Percentiles rank a stretch among this genome's conserved stretches.
phyloP scores from a whole-genome alignment of 2,797 vertebrate genomes.

The Sphenopsis melanotis region DNA sequence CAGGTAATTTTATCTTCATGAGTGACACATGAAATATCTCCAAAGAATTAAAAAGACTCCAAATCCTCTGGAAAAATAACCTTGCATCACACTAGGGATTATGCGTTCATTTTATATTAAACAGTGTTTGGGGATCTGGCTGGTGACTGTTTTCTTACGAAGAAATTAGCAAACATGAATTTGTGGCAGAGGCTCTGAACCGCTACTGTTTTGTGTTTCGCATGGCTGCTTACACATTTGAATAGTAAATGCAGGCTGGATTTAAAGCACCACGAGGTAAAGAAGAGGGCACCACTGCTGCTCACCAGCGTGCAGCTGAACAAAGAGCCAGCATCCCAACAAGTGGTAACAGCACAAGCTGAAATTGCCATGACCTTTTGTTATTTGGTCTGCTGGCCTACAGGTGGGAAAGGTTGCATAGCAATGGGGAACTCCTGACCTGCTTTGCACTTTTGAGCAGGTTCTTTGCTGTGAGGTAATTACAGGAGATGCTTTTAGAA shows the following conservation, averaged over 20 bases:
- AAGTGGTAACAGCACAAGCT: neutral
- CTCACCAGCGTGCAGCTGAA: neutral
- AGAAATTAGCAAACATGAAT: neutral
- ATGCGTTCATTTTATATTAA: neutral
- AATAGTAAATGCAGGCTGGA: neutral
- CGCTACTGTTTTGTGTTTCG: neutral
- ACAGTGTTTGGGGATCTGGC: neutral
- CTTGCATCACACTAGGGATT: neutral
- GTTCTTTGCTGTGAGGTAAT: neutral
- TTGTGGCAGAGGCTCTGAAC: neutral
- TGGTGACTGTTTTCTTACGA: neutral
- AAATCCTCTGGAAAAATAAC: neutral
- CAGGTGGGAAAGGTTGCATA: neutral
- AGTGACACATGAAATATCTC: neutral
- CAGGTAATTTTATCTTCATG: neutral
- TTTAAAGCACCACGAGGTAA: neutral
- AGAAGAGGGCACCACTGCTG: neutral
- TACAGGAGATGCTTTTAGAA: neutral
- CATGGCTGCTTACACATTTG: neutral
- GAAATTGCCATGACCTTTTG: neutral
- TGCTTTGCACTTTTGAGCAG: neutral
- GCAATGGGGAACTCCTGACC: neutral
- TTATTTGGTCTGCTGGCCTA: slow-evolving; percentile 5
- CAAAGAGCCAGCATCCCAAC: neutral
- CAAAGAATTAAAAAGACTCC: neutral